phyloP scores from a whole-genome alignment of 2,888 invertebrate species.

The Augiades crinisus region DNA sequence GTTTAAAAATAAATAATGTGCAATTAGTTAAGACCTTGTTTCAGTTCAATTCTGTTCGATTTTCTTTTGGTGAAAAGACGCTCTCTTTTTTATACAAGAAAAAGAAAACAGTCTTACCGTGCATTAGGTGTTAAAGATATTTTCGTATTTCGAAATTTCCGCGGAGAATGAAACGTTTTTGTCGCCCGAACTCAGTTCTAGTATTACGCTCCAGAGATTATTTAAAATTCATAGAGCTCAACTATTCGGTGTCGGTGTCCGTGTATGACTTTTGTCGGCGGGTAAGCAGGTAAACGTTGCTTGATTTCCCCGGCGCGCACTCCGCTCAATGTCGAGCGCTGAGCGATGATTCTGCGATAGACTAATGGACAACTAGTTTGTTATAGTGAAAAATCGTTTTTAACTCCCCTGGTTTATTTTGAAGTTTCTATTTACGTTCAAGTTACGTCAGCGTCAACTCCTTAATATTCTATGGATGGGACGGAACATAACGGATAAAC shows the following conservation, averaged over 20 bases:
- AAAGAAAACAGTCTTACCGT: too few species aligned
- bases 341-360: conserved; percentile 38
- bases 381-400: conserved; percentile 16
- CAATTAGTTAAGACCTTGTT: too few species aligned
- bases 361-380: conserved; percentile 15
- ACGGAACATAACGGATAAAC: too few species aligned
- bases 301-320: conserved; percentile 48
- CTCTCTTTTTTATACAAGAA: too few species aligned
- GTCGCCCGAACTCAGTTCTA: not conserved
- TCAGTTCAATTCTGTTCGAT: too few species aligned
- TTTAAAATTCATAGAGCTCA: conserved; percentile 24
- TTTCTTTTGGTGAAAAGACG: too few species aligned
- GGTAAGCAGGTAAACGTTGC: conserved; percentile 39
- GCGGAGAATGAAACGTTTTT: not conserved
- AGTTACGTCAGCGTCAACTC: too few species aligned
- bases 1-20: too few species aligned
- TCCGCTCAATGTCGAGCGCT: conserved; percentile 35
- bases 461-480: too few species aligned
- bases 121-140: too few species aligned
- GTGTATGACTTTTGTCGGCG: conserved; percentile 21
- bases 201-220: conserved; percentile 18
- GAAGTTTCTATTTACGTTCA: not conserved
- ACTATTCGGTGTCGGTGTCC: conserved; percentile 9
- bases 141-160: too few species aligned
- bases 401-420: not conserved